Evolutionary conservation across 2,113 vertebrate genomes (phyloP).

Genomic region (Bubalus kerabau): DNA sequence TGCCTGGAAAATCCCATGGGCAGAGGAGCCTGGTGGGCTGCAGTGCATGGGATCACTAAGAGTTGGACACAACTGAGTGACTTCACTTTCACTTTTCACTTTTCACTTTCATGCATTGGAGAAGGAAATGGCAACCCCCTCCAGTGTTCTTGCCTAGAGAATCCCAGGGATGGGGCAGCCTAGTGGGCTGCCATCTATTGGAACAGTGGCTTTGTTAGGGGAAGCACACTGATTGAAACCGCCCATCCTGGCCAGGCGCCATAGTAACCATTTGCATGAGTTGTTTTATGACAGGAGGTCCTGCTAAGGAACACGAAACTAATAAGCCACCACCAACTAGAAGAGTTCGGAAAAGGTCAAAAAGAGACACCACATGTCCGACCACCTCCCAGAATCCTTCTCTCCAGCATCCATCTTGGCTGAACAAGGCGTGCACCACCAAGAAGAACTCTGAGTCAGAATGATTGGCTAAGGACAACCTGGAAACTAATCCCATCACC

Average conservation of each 20-base stretch:
- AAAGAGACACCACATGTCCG: background rate
- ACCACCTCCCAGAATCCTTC: background rate
- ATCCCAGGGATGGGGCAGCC: no score
- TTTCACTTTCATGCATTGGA: no score
- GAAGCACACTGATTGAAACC: background rate
- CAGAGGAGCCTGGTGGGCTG: no score
- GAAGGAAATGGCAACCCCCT: no score
- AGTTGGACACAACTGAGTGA: no score
- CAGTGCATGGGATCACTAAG: no score
- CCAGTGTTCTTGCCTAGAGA: no score
- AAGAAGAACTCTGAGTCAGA: background rate
- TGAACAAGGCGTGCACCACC: background rate
- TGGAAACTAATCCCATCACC: background rate
- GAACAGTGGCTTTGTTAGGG: background rate
- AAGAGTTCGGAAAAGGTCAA: background rate
- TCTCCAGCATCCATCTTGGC: background rate
- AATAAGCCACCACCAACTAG: background rate
- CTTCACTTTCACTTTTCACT: no score
- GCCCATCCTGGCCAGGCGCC: background rate
- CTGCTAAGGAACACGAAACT: background rate
- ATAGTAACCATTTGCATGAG: background rate
- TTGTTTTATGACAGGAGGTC: background rate
- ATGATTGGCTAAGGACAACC: background rate
- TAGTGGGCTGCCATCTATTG: background rate
- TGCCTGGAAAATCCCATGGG: no score